Evolutionary conservation across 1,140 invertebrate species (phyloP), one percentile per base, ranked within the genome.

Genomic region (Caenorhabditis briggsae): DNA sequence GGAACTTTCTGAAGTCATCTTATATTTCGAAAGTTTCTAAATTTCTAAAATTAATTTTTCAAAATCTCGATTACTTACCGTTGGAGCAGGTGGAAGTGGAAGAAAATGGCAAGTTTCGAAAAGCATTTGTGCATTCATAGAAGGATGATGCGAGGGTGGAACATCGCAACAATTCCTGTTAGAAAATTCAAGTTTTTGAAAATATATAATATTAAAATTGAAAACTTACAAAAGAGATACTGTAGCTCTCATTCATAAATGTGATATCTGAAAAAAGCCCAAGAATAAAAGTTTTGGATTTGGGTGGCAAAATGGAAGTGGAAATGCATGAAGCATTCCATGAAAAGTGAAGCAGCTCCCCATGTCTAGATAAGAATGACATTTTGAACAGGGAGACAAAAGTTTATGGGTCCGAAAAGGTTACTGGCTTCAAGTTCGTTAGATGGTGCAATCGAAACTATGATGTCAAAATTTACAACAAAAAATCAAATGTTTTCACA

Each of bases 91-190:
- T 53, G 70, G 70, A 50, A 78, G 43, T 12, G 43, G 70, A 50
- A 78, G 70, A 23, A 78, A 78, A 78, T 78, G 70, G n/a, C 70
- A 78, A 6, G 43, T 46, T 78, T 78, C 70, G 46, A 78, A 78
- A 2, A 78, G 33, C 70, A 78, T 78, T 53, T 78, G 70, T 25
- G 46, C 70, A 78, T 78, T 78, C 70, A 78, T 78, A 11, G 70
- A 78, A 23, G 70, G 70, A 23, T 78, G 70, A 78, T 78, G 70
- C 16, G 70, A 78, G n/a, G 70, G 70, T 50, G 70, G 70, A 78
- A 78, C 70, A 78, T 78, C 70, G 46, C 70, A 78, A 25, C 70
- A 78, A n/a, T 78, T 78, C 41, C 70, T 78, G 20, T 2, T 46
- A 46, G 11, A 33, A 33, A 33, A 33, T 33, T 33, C 25, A 64